Conservation (phyloP, 1,140 invertebrate species). For the Drosophila biarmipes region DNA sequence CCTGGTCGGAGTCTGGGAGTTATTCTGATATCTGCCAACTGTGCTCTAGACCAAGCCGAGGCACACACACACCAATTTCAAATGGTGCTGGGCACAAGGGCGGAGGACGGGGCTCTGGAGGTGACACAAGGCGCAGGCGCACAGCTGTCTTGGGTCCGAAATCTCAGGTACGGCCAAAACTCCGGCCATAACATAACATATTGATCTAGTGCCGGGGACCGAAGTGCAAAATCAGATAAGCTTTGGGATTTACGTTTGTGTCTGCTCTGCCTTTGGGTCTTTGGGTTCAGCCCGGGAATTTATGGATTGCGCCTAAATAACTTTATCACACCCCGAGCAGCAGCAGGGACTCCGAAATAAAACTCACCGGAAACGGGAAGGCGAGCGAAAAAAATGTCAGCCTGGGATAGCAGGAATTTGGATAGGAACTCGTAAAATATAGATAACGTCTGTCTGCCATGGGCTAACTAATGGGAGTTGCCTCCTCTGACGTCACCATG, state of each 20-base stretch:
- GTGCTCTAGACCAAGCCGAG: conserved; percentile 34
- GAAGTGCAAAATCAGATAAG: conserved; percentile 83
- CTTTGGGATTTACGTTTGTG: conserved; percentile 53
- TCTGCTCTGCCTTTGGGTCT: conserved; percentile 23
- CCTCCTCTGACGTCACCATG: conserved; percentile 28
- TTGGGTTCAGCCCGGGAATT: conserved; percentile 62
- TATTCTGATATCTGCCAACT: conserved; percentile 34
- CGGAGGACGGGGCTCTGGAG: conserved; percentile 21
- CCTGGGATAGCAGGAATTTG: conserved; percentile 40
- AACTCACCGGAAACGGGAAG: conserved; percentile 54
- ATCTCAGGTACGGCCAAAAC: conserved; percentile 55
- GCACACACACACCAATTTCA: conserved; percentile 32
- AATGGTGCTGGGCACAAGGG: conserved; percentile 28
- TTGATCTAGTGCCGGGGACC: conserved; percentile 73
- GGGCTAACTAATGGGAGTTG: conserved; percentile 43
- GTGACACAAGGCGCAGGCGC: conserved; percentile 71
- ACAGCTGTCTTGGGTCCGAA: conserved; percentile 62
- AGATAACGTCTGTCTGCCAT: conserved; percentile 46
- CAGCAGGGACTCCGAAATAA: conserved; percentile 35
- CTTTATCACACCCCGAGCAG: conserved; percentile 69
- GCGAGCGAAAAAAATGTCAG: conserved; percentile 29
- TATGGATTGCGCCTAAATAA: conserved; percentile 83
- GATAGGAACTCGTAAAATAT: conserved; percentile 61
- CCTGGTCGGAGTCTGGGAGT: conserved; percentile 4
- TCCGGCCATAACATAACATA: conserved; percentile 53